These are phyloP conservation scores for Corythoichthys intestinalis DNA, from an alignment of 2,113 vertebrate species.

Conservation along the genomic window DNA sequence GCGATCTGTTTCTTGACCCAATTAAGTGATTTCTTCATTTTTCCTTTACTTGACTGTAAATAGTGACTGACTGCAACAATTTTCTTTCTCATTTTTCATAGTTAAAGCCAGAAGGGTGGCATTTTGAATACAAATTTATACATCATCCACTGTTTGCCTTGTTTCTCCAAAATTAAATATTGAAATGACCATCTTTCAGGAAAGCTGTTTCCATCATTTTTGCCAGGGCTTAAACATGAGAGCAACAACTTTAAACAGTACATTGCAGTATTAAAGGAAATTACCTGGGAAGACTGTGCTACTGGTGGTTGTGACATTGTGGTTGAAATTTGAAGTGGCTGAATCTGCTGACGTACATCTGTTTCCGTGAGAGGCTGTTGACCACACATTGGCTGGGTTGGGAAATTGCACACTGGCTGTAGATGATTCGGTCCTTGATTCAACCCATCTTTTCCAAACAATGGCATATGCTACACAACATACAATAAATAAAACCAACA, in stretches of 20 bases:
- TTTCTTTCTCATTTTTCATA: no score
- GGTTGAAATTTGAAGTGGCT: conserved; percentile 76
- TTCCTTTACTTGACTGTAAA: no score
- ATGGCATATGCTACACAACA: conserved; percentile 52
- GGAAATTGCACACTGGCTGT: conserved; percentile 58
- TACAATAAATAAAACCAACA: neutral
- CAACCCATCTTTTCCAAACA: conserved; percentile 62
- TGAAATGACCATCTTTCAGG: no score
- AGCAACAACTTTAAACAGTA: neutral
- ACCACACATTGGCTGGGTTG: conserved; percentile 36
- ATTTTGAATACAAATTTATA: no score
- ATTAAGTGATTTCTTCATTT: no score
- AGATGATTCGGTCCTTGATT: conserved; percentile 61
- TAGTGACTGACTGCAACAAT: no score
- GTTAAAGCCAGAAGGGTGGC: no score
- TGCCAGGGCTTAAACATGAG: neutral
- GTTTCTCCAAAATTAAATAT: no score
- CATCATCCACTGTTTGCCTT: no score
- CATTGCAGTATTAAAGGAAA: no score
- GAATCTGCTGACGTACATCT: conserved; percentile 53
- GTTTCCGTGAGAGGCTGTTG: conserved; percentile 36
- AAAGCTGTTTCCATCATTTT: no score
- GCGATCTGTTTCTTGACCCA: no score
- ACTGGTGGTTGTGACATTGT: conserved; percentile 39
- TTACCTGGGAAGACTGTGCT: conserved; percentile 78